Conservation (phyloP, 30 jellyfish, hydroid and myxozoan species). For the Mastigias papua region DNA sequence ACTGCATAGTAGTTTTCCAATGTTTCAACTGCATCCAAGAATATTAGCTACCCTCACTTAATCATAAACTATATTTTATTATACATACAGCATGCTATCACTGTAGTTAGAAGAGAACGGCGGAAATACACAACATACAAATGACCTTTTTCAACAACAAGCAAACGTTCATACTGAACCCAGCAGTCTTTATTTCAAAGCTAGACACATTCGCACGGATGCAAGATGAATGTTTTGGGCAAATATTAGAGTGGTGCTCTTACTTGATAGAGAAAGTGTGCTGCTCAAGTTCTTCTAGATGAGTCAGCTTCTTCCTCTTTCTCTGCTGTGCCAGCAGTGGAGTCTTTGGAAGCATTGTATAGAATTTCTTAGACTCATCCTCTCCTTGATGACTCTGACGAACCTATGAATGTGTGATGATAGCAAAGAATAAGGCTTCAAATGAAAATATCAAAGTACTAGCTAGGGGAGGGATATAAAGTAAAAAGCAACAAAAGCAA, state of each 20-base stretch:
- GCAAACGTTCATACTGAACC: too few relatives aligned
- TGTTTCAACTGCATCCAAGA: too few relatives aligned
- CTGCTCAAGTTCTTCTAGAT: slow-evolving; percentile 88
- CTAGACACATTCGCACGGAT: too few relatives aligned
- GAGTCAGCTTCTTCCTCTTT: slow-evolving; percentile 74
- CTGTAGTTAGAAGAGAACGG: too few relatives aligned
- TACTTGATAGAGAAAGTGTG: slow-evolving; percentile 86
- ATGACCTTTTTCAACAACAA: too few relatives aligned
- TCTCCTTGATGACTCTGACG: slow-evolving; percentile 90
- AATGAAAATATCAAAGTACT: neutral
- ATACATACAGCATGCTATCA: too few relatives aligned
- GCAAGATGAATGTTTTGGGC: neutral
- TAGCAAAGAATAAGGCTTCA: neutral
- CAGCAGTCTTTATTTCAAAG: too few relatives aligned
- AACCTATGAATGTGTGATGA: slow-evolving; percentile 27
- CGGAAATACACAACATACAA: too few relatives aligned
- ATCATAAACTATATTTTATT: too few relatives aligned
- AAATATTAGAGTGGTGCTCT: neutral
- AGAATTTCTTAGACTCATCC: slow-evolving; percentile 61
- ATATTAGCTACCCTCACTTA: too few relatives aligned
- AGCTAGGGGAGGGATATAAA: neutral
- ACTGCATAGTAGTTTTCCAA: too few relatives aligned
- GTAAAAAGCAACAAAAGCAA: too few relatives aligned
- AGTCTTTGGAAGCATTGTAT: slow-evolving; percentile 93
- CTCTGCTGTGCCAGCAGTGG: slow-evolving; percentile 71